Conservation (phyloP, 2,888 invertebrate genomes). For the Hipparchia sbordonii region DNA sequence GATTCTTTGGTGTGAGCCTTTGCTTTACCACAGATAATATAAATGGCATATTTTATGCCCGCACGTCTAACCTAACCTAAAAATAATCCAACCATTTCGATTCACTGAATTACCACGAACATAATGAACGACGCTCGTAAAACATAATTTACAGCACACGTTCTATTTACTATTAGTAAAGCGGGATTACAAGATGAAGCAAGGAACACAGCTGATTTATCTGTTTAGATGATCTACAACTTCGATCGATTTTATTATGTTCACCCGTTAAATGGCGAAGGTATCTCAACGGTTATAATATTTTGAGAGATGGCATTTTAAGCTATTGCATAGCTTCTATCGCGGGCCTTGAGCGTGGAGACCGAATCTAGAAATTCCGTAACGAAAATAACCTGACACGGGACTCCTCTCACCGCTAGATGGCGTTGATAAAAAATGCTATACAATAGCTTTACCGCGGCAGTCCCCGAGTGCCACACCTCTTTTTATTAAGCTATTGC, state of each 20-base stretch:
- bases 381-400: too few relatives aligned
- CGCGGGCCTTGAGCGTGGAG: too few relatives aligned
- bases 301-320: too few relatives aligned
- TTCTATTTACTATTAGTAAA: slow-evolving; percentile 36
- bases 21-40: too few relatives aligned
- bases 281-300: background rate
- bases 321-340: too few relatives aligned
- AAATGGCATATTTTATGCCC: background rate
- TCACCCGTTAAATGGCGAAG: slow-evolving; percentile 2
- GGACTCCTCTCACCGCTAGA: too few relatives aligned
- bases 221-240: slow-evolving; percentile 17
- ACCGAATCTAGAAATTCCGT: too few relatives aligned
- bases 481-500: too few relatives aligned
- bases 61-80: background rate
- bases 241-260: slow-evolving; percentile 8
- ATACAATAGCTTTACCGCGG: too few relatives aligned
- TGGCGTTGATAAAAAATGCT: too few relatives aligned
- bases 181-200: slow-evolving; percentile 27
- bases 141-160: slow-evolving; percentile 38
- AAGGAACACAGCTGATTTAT: slow-evolving; percentile 30
- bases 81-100: slow-evolving; percentile 17
- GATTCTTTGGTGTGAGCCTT: too few relatives aligned
- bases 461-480: too few relatives aligned
- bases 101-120: slow-evolving; percentile 24
- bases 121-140: slow-evolving; percentile 37